Evolutionary conservation across 2,888 invertebrate genomes (phyloP), one percentile per base, ranked within the genome.

Genomic region (Parelbella ahira): DNA sequence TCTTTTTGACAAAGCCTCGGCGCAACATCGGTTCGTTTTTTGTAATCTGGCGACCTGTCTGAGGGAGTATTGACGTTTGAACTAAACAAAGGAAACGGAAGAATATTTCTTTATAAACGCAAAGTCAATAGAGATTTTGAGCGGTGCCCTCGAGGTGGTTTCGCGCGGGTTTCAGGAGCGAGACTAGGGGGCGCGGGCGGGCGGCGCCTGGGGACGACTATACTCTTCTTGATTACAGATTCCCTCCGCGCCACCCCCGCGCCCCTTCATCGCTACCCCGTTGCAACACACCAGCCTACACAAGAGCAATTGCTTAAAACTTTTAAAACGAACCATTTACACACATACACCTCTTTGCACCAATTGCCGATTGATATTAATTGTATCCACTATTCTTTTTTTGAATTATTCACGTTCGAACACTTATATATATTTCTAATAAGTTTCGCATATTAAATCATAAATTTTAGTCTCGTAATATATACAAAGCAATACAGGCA

Each of bases 151-250:
- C 74, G 68, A 73, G 70, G 73, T 67, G 65, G 74, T 59, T 58
- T 55, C 56, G 54, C 58, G 60, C 60, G 60, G 64, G 58, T 56
- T 66, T 60, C 62, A 56, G 54, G 57, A 56, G 56, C 54, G 60
- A 48, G 55, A 55, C 50, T 55, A 53, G 49, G 60, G 57, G 37
- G 24, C 19, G 29, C 11, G 25, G 44, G 58, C 57, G 46, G 63
- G 57, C 52, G 50, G 57, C 67, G 78, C 73, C 82, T 72, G 58
- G 84, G 87, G 87, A 84, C 83, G 78, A 66, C 68, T 74, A 79
- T 87, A 88, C 88, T 88, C 87, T 86, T 82, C 87, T 88, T 88
- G 88, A 88, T 88, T 88, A 88, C 86, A 73, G 76, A 70, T 67
- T 74, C 59, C 74, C 75, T 24, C 24, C 72, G 68, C 63, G 56